Base-by-base conservation (phyloP, 2,888 invertebrate species). In the Nudaria mundana region DNA sequence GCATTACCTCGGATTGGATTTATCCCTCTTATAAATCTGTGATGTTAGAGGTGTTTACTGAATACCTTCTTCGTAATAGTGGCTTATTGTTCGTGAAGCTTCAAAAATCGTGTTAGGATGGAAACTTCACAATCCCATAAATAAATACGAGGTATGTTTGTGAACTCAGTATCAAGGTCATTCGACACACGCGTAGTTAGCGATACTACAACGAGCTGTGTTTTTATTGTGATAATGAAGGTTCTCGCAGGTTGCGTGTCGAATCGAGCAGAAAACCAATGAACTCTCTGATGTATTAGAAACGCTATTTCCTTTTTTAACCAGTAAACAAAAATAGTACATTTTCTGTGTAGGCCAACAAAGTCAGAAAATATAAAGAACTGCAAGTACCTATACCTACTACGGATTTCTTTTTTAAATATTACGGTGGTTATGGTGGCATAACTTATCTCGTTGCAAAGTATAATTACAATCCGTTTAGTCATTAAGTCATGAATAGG, bases 11-110 rank as follows among this genome's bases (percentile, higher is more conserved):
- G n/a, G 11, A 28, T 28, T 5, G 23, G 18, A 37, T 30, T 24
- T 24, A 30, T 37, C 30, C 23, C 30, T 18, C 12, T 29, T 16
- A 24, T 12, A 24, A 30, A 30, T 37, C 15, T 15, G 14, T 23
- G 23, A 30, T 18, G 16, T n/a, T 23, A 8, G 23, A 36, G 7
- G 8, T 36, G 30, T 29, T 36, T 36, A 20, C 35, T 10, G 22
- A 14, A 16, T 28, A 10, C 5, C 3, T 22, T 15, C n/a, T 24
- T 34, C 5, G 4, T 15, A 7, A 12, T 13, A 22, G 8, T 28
- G 3, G 10, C 3, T 22, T 25, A n/a, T 18, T 18, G 18, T 20
- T 12, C 1, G 1, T 10, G 4, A 10, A 1, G 11, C 0, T 7
- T 11, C 15, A 6, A n/a, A 16, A 8, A n/a, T n/a, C n/a, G 12